Evolutionary conservation across 2,888 invertebrate genomes (phyloP).

Genomic region (Himalopsyche kuldschensis): DNA sequence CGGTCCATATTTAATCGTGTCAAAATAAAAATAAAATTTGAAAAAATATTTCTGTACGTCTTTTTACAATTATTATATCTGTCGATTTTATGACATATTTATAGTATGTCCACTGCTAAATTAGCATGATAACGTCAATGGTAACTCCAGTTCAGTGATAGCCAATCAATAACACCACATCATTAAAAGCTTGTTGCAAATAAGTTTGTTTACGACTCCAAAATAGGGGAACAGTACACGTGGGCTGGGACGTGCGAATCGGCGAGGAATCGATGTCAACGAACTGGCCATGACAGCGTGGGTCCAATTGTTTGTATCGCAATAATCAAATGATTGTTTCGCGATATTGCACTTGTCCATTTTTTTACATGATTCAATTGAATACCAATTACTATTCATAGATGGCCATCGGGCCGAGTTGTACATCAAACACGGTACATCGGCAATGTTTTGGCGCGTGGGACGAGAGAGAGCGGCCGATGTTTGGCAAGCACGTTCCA

Average conservation of each 20-base stretch:
- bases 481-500: background rate
- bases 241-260: background rate
- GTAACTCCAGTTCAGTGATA: background rate
- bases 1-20: too few relatives aligned
- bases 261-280: background rate
- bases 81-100: too few relatives aligned
- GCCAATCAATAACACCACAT: background rate
- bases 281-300: background rate
- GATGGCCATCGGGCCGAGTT: background rate
- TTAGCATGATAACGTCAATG: background rate
- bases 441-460: background rate
- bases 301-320: background rate
- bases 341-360: background rate
- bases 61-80: too few relatives aligned
- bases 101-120: too few relatives aligned
- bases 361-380: background rate
- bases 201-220: background rate
- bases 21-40: too few relatives aligned
- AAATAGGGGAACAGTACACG: background rate
- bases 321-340: background rate
- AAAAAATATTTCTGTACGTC: too few relatives aligned
- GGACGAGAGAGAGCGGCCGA: background rate
- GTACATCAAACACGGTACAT: background rate
- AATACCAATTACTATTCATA: background rate
- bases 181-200: background rate